Evolutionary conservation across 1,140 invertebrate genomes (phyloP).

Genomic region (Dinoponera quadriceps): DNA sequence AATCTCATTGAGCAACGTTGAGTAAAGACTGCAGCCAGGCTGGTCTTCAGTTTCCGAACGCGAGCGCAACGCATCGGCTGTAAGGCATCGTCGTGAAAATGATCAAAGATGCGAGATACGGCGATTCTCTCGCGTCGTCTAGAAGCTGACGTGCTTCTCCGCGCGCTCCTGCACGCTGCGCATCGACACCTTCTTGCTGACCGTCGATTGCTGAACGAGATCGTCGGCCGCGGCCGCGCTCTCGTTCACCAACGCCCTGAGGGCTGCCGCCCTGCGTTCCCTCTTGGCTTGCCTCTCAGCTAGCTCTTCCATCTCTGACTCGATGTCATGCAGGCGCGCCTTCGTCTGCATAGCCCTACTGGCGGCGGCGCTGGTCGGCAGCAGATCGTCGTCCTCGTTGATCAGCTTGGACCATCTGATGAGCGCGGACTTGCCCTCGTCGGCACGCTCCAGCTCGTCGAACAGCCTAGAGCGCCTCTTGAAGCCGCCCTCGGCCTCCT

Average conservation of each 20-base stretch:
- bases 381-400: constrained; percentile 69
- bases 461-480: constrained; percentile 80
- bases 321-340: constrained; percentile 83
- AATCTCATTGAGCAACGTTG: background rate
- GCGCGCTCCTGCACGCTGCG: constrained; percentile 60
- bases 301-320: constrained; percentile 85
- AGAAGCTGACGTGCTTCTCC: constrained; percentile 80
- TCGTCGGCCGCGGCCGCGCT: constrained; percentile 67
- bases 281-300: constrained; percentile 84
- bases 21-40: background rate
- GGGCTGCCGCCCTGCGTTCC: constrained; percentile 81
- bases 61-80: background rate
- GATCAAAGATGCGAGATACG: background rate
- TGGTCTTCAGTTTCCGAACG: background rate
- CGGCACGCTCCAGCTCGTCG: constrained; percentile 84
- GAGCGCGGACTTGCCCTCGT: constrained; percentile 81
- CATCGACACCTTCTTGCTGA: constrained; percentile 73
- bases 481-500: constrained; percentile 76
- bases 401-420: constrained; percentile 81
- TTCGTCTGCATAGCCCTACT: constrained; percentile 82
- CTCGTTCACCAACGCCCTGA: constrained; percentile 83
- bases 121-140: constrained; percentile 4
- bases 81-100: constrained; percentile 34
- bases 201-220: constrained; percentile 21
- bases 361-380: constrained; percentile 75